Evolutionary conservation across 2,888 invertebrate genomes (phyloP), one percentile per base, ranked within the genome.

Genomic region (Silvanus unidentatus): DNA sequence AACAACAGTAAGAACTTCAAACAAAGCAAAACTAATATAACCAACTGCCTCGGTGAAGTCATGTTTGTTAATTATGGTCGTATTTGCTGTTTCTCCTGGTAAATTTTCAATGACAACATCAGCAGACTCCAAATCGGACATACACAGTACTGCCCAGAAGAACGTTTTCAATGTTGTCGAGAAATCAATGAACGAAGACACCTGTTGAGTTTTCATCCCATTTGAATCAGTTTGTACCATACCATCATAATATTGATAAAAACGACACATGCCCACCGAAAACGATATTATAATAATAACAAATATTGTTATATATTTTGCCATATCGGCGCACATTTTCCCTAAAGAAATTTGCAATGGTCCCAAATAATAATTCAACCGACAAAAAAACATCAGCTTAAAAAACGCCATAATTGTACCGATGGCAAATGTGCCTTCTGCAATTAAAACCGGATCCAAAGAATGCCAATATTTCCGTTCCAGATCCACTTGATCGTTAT

Each of bases 121-220:
- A 0, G 80, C 82, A 22, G 79, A 78, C 56, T 81, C 79, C 44
- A 80, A 65, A 0, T 81, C 77, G 0, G 80, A 76, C 80, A 83
- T 80, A 55, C 82, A 81, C 57, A 84, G 82, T 15, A 85, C 65
- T 0, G 81, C 80, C 84, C 84, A 85, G 63, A 84, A 85, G 42
- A 84, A 73, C 0, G 82, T 82, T 56, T 80, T 80, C 38, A 84
- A 58, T 0, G 82, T 79, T 10, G 77, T 72, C 2, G 68, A 50
- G 36, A 82, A 74, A 54, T 77, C 75, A 6, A 80, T 76, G 62
- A 83, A 83, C 0, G 79, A 80, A 2, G 75, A 75, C 2, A 74
- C 77, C 71, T 79, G 75, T 29, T 61, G 76, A 16, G 76, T 77
- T 66, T 78, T 78, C 50, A 78, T 75, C 15, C 79, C 80, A 13